A percentile compares a stretch with the other conserved stretches of the same genome.
Conservation (phyloP, 2,113 vertebrate genomes). For the Tachycineta bicolor region DNA sequence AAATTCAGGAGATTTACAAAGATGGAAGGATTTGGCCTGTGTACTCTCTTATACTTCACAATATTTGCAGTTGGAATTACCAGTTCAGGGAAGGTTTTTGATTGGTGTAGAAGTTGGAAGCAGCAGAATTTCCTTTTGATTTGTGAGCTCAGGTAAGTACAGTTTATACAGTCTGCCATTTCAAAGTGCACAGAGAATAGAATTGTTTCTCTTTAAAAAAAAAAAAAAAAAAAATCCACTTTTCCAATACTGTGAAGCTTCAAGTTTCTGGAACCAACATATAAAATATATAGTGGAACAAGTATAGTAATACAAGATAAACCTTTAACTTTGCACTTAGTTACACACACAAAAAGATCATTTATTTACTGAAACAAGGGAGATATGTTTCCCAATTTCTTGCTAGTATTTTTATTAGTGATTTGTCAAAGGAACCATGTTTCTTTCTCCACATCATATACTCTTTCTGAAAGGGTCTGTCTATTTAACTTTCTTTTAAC, state of each 20-base stretch:
- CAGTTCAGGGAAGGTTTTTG: background rate
- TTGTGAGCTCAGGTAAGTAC: background rate
- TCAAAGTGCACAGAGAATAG: background rate
- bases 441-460: background rate
- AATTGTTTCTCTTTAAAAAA: constrained; percentile 19
- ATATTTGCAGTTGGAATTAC: background rate
- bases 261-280: background rate
- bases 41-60: background rate
- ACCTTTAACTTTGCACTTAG: background rate
- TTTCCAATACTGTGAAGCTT: background rate
- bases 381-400: background rate
- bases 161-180: background rate
- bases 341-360: background rate
- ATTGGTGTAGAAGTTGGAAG: accelerated
- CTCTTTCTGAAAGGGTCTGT: background rate
- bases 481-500: background rate
- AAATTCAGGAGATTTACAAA: background rate
- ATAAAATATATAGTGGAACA: background rate
- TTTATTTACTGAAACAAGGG: background rate
- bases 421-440: background rate
- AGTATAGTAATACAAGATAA: background rate
- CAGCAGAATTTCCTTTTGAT: background rate
- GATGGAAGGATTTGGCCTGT: background rate
- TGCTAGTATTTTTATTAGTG: background rate
- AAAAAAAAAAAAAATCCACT: constrained; percentile 16